phyloP scores from a whole-genome alignment of 1,140 invertebrate genomes.

The Zaprionus kolodkinae region DNA sequence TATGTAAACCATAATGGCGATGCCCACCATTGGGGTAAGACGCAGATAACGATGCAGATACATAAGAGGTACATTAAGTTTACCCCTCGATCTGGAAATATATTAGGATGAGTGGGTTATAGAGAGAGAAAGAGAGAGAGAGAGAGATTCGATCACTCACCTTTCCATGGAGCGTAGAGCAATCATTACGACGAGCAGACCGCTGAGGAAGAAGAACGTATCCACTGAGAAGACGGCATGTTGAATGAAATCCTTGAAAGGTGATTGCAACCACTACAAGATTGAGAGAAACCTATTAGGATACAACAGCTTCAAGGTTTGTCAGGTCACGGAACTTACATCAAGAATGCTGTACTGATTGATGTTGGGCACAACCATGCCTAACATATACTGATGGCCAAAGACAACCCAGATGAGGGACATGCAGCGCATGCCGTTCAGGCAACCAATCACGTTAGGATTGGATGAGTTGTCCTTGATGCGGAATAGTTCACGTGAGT shows the following conservation, averaged over 20 bases:
- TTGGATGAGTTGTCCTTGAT: constrained; percentile 37
- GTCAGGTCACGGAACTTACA: constrained; percentile 9
- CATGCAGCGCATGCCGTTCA: constrained; percentile 86
- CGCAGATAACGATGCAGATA: constrained; percentile 76
- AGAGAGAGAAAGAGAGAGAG: too few species aligned
- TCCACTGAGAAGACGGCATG: constrained; percentile 92
- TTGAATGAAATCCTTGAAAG: constrained; percentile 85
- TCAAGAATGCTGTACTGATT: constrained; percentile 22
- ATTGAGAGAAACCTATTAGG: background rate
- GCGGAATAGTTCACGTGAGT: constrained; percentile 48
- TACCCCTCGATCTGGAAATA: constrained; percentile 51
- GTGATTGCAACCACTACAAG: constrained; percentile 75
- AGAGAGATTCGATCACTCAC: too few species aligned
- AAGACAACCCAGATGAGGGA: constrained; percentile 88
- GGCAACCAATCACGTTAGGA: constrained; percentile 81
- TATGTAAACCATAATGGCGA: constrained; percentile 59
- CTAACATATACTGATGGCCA: constrained; percentile 85
- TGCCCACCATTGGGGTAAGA: constrained; percentile 61
- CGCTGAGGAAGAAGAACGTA: constrained; percentile 94
- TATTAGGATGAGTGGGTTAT: background rate
- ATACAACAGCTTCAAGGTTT: background rate
- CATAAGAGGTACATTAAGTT: constrained; percentile 68
- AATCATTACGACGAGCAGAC: constrained; percentile 87
- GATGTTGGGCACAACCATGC: constrained; percentile 53
- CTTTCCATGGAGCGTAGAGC: constrained; percentile 87